Conservation (phyloP, 2,888 invertebrate genomes). For the Tenthredo livida region DNA sequence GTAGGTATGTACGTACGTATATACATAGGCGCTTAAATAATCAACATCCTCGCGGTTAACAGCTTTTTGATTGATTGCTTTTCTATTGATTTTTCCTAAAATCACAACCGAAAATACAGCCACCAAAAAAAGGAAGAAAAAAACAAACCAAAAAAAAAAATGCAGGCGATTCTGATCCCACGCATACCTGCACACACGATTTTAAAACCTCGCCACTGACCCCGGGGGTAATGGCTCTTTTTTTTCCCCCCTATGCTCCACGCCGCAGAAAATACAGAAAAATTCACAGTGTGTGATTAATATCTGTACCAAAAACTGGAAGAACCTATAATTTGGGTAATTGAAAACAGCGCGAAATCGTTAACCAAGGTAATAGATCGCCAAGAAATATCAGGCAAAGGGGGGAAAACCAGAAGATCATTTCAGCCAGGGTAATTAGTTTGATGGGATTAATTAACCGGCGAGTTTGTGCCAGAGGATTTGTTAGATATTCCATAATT, state of each 20-base stretch:
- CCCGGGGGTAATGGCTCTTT: neutral
- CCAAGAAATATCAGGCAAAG: neutral
- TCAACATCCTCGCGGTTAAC: constrained; percentile 16
- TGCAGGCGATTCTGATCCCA: neutral
- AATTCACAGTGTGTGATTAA: neutral
- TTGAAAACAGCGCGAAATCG: neutral
- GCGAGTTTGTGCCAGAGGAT: neutral
- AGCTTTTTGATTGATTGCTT: constrained; percentile 29
- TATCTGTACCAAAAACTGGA: neutral
- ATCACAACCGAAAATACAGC: neutral
- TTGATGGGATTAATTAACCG: neutral
- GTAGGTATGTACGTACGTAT: neutral
- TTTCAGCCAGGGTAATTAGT: neutral
- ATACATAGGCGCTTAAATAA: constrained; percentile 3
- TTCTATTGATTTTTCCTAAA: constrained; percentile 18
- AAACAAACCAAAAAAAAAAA: neutral
- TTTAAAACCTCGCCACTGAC: constrained; percentile 5
- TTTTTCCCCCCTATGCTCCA: neutral
- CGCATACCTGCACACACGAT: neutral
- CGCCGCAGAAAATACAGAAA: neutral
- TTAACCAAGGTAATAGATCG: neutral
- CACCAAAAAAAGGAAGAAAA: neutral
- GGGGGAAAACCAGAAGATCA: neutral
- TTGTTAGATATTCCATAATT: neutral
- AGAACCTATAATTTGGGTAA: neutral